A percentile compares a stretch with the other conserved stretches of the same genome.
These are phyloP conservation scores for Phrynocephalus vlangalii DNA, from an alignment of 2,797 vertebrate genomes.

Conservation along the genomic window DNA sequence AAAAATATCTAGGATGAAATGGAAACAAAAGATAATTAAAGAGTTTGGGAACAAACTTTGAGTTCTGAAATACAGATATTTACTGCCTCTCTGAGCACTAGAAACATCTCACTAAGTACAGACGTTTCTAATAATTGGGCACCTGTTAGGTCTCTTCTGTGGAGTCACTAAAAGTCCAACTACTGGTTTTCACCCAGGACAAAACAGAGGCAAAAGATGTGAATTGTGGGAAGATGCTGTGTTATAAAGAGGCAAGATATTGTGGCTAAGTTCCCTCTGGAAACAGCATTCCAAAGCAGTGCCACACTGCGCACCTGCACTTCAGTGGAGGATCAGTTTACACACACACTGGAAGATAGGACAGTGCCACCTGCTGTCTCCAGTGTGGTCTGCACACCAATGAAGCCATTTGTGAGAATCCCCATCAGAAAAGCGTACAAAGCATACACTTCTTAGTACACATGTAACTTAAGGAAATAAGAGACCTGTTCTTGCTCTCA, in stretches of 20 bases:
- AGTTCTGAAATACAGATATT: not conserved
- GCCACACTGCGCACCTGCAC: not conserved
- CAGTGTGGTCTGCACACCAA: not conserved
- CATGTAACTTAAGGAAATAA: not conserved
- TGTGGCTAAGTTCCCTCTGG: not conserved
- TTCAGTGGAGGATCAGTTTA: not conserved
- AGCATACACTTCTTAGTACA: not conserved
- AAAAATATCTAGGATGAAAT: not conserved
- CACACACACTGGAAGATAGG: not conserved
- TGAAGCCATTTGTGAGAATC: not conserved
- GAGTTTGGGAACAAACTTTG: not conserved
- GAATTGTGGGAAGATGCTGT: not conserved
- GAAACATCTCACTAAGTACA: not conserved
- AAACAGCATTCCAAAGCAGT: not conserved
- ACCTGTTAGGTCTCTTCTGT: too few relatives aligned
- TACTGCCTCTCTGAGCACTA: not conserved
- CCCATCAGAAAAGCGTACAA: not conserved
- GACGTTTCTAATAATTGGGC: not conserved
- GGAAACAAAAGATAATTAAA: not conserved
- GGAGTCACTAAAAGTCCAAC: not conserved
- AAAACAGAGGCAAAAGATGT: not conserved
- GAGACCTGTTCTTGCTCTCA: not conserved
- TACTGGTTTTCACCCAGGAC: not conserved
- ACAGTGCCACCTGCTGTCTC: not conserved
- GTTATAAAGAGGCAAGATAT: not conserved